phyloP scores from a whole-genome alignment of 1,140 invertebrate species.

The Drosophila orosa region DNA sequence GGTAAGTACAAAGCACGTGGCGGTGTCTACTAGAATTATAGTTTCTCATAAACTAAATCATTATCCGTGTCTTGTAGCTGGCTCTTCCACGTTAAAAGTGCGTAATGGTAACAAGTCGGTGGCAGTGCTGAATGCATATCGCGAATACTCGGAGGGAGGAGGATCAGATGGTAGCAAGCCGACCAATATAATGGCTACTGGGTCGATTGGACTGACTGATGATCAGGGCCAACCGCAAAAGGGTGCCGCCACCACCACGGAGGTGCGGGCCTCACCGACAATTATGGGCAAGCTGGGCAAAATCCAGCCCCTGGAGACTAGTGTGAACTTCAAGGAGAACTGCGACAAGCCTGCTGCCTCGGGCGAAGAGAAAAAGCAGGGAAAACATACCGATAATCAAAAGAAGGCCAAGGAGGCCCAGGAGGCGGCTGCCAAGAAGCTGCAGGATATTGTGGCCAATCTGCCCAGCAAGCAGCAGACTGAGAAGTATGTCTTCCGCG shows the following conservation, averaged over 20 bases:
- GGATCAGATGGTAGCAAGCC: not conserved
- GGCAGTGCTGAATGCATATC: not conserved
- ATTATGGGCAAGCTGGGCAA: slow-evolving; percentile 12
- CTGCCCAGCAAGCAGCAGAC: slow-evolving; percentile 68
- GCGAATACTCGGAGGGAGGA: slow-evolving; percentile 2
- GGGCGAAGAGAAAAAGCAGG: not conserved
- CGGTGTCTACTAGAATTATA: not conserved
- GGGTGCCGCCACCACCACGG: slow-evolving; percentile 2
- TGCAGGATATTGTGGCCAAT: slow-evolving; percentile 56
- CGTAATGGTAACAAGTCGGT: not conserved
- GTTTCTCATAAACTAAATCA: not conserved
- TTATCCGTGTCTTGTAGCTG: not conserved
- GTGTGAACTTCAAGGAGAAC: not conserved
- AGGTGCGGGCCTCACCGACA: not conserved
- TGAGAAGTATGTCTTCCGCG: slow-evolving; percentile 71
- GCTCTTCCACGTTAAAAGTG: not conserved
- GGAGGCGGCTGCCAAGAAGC: slow-evolving; percentile 46
- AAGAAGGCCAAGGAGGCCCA: slow-evolving; percentile 18
- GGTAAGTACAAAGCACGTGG: slow-evolving; percentile 16
- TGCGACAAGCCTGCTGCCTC: not conserved
- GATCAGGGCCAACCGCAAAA: not conserved
- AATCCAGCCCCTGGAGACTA: slow-evolving; percentile 4
- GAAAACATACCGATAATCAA: not conserved
- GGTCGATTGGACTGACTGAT: not conserved
- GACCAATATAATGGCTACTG: slow-evolving; percentile 1